Conservation (phyloP, 2,113 vertebrate genomes). For the Rhinoderma darwinii region DNA sequence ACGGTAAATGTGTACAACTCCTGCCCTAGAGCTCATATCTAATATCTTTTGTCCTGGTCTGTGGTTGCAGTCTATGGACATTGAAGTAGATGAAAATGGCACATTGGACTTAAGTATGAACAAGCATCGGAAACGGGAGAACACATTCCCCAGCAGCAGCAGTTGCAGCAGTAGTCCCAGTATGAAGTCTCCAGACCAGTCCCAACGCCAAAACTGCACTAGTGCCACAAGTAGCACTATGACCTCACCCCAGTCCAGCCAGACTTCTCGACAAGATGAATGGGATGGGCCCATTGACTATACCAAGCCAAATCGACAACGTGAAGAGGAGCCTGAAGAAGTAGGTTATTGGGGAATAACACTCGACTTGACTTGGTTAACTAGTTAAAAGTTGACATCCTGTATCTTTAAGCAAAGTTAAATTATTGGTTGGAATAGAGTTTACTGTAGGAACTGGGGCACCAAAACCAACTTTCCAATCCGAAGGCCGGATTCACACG, state of each 20-base stretch:
- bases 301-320: conserved; percentile 92
- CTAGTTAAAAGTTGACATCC: not conserved
- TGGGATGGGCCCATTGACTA: conserved; percentile 97
- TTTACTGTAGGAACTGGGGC: not conserved
- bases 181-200: conserved; percentile 83
- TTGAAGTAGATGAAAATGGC: conserved; percentile 96
- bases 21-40: not conserved
- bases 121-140: conserved; percentile 87
- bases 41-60: conserved; percentile 15
- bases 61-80: conserved; percentile 83
- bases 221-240: conserved; percentile 85
- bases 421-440: not conserved
- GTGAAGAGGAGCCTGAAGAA: conserved; percentile 94
- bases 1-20: not conserved
- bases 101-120: conserved; percentile 98
- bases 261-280: conserved; percentile 90
- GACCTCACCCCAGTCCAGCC: conserved; percentile 87
- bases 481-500: too few relatives aligned
- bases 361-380: too few relatives aligned
- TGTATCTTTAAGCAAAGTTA: not conserved
- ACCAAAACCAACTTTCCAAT: too few relatives aligned
- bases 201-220: conserved; percentile 79
- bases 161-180: conserved; percentile 85
- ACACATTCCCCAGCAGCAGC: conserved; percentile 75
- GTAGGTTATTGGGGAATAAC: conserved; percentile 68